Evolutionary conservation across 2,797 vertebrate genomes (phyloP).

Genomic region (Sebastes matsubarae): DNA sequence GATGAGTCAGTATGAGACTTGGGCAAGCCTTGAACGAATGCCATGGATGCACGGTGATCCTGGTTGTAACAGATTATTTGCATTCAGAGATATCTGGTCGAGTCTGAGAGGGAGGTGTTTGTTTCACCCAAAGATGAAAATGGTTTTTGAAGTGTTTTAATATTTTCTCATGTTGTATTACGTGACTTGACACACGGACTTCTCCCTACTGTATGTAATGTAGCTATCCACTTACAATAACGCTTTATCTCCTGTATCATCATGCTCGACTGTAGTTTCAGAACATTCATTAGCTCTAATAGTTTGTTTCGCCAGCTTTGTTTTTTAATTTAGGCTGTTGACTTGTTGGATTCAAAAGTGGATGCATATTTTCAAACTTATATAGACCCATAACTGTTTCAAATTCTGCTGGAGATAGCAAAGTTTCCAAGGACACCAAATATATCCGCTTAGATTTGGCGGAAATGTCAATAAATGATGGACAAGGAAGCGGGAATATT

Average conservation of each 20-base stretch:
- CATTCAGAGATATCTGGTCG: conserved; percentile 19
- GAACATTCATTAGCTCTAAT: not conserved
- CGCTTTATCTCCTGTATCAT: not conserved
- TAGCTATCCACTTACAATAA: not conserved
- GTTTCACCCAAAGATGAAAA: not conserved
- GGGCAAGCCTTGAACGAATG: conserved; percentile 51
- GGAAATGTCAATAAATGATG: conserved; percentile 26
- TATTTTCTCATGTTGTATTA: not conserved
- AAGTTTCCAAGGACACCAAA: not conserved
- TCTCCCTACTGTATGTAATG: not conserved
- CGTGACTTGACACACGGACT: too few species aligned
- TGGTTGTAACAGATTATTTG: conserved; percentile 31
- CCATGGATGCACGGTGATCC: conserved; percentile 37
- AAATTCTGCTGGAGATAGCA: not conserved
- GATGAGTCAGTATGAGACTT: conserved; percentile 60
- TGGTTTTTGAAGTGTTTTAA: not conserved
- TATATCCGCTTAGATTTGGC: conserved; percentile 1
- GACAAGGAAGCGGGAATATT: conserved; percentile 2
- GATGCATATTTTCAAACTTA: not conserved
- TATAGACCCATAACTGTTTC: not conserved
- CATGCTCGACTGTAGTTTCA: not conserved
- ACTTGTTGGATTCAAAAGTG: not conserved
- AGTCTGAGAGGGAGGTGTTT: not conserved
- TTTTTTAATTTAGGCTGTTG: not conserved
- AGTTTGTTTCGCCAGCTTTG: not conserved